Evolutionary conservation across 2,113 vertebrate genomes (phyloP), one percentile per base, ranked within the genome.

Genomic region (Tupaia chinensis): DNA sequence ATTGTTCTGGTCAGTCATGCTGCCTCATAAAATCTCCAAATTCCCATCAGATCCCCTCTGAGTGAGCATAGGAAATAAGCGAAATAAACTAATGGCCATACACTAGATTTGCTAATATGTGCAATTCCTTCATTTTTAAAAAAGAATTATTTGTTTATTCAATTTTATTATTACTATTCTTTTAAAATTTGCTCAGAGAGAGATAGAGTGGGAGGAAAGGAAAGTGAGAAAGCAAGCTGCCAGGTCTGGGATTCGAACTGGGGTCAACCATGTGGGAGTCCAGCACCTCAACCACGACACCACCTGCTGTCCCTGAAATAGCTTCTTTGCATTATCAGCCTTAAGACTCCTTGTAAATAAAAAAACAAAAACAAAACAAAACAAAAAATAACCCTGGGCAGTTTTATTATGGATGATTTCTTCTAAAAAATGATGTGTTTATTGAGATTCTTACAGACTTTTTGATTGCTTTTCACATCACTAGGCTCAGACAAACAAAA

Each of bases 401-500:
- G 44, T 70, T 87, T 87, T 70, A 93, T 12, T 84, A 80, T 70
- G 16, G 53, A 91, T 23, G 32, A 0, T 83, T 87, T 89, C 85
- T 78, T 72, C 78, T 56, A 72, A 34, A 76, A 76, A 61, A 77
- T 74, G 34, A 27, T 34, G 10, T 13, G 9, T 70, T 61, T 94
- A 8, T 73, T 80, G 89, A 94, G 72, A 58, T 85, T 83, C 32
- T 93, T 53, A 44, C 2, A 85, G 92, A 16, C 61, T 14, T 95
- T 93, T 22, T 53, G 89, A 73, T 89, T 94, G 65, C 66, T 97
- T 97, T 84, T 82, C 63, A 89, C 44, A 88, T 94, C 27, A 29
- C 69, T 76, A 60, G 25, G 23, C 29, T 94, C 95, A 87, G 88
- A 93, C 73, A 77, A 94, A 87, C 72, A 87, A 94, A 94, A 73